Percentiles rank a stretch among this genome's conserved stretches.
Conservation (phyloP, 2,797 vertebrate genomes). For the Borostomias antarcticus region DNA sequence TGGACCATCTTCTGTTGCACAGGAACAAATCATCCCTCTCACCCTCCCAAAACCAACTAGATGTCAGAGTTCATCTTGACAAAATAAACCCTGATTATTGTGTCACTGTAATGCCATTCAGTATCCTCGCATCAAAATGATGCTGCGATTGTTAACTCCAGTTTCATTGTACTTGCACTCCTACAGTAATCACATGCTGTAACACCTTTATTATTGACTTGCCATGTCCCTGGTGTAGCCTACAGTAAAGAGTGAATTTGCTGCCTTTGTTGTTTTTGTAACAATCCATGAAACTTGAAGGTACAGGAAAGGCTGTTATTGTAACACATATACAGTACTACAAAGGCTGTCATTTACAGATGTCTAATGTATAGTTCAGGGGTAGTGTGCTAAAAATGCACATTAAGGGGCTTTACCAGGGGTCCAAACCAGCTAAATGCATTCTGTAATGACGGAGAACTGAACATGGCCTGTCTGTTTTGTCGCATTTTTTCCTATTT, state of each 20-base stretch:
- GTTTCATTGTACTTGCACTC: neutral
- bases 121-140: neutral
- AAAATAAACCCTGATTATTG: neutral
- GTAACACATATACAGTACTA: no score
- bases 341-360: no score
- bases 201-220: neutral
- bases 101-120: neutral
- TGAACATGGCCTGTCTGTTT: neutral
- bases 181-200: neutral
- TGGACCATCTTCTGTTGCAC: constrained; percentile 13
- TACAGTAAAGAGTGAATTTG: no score
- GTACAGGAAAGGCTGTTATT: neutral
- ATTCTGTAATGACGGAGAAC: neutral
- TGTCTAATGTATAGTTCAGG: neutral
- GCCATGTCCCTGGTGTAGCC: neutral
- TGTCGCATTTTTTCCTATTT: neutral
- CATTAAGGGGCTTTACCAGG: neutral
- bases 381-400: neutral
- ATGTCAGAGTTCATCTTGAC: neutral
- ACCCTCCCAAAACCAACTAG: constrained; percentile 1
- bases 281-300: neutral
- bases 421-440: neutral
- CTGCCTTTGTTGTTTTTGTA: neutral
- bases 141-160: neutral
- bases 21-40: constrained; percentile 1